Conservation (phyloP, 1,140 invertebrate genomes). For the Drosophila sulfurigaster region DNA sequence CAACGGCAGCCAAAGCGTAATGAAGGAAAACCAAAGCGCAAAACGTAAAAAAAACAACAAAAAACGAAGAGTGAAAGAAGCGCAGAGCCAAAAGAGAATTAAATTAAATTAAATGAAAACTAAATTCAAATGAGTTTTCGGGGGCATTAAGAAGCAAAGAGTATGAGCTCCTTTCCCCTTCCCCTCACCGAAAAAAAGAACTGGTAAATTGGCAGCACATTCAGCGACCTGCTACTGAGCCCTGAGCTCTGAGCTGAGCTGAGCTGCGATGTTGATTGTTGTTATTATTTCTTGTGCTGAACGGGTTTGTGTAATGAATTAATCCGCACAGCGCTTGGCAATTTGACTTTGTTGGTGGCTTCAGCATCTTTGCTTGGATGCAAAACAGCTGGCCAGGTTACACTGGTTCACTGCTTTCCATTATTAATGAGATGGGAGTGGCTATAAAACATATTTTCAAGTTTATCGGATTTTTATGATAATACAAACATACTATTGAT, state of each 20-base stretch:
- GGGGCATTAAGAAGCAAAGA: conserved; percentile 61
- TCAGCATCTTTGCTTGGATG: conserved; percentile 71
- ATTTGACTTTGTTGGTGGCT: conserved; percentile 81
- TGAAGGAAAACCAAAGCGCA: conserved; percentile 73
- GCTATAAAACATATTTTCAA: background rate
- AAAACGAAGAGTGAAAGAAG: conserved; percentile 29
- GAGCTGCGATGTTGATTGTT: conserved; percentile 65
- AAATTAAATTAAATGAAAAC: conserved; percentile 84
- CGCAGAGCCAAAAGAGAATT: conserved; percentile 63
- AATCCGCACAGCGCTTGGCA: conserved; percentile 81
- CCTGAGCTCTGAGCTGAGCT: background rate
- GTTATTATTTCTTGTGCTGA: conserved; percentile 81
- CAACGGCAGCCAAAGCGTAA: conserved; percentile 51
- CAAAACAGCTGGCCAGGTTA: conserved; percentile 70
- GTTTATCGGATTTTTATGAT: no score
- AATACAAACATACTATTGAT: no score
- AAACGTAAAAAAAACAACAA: conserved; percentile 7
- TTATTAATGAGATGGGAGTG: conserved; percentile 43
- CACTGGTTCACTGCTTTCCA: conserved; percentile 30
- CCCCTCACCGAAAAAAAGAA: conserved; percentile 13
- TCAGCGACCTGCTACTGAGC: conserved; percentile 30
- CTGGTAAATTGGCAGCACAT: conserved; percentile 45
- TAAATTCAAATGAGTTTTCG: conserved; percentile 84
- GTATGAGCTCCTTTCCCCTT: background rate
- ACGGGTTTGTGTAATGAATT: conserved; percentile 84